Evolutionary conservation across 2,113 vertebrate species (phyloP), one percentile per base, ranked within the genome.

Genomic region (Sceloporus tristichus): DNA sequence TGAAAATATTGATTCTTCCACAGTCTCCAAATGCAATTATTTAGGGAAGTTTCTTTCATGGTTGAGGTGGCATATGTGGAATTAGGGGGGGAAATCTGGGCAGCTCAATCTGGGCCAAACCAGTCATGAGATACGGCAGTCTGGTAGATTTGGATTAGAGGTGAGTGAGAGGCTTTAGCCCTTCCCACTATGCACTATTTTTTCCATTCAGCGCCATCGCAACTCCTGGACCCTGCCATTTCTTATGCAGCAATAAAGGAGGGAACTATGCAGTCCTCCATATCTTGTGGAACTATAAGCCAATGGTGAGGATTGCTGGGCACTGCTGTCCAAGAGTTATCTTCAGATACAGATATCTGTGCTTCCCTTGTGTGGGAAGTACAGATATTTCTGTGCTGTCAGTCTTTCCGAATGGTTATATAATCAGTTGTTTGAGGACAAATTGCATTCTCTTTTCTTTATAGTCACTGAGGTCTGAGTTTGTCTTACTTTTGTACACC

Each of bases 1-100:
- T 73, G 38, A 87, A 87, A 48, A 82, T 75, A 66, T 62, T 81
- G 40, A 73, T 87, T 62, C 56, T 77, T 65, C 14, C 71, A 42
- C 77, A 48, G 19, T 18, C 78, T 81, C 68, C 62, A 78, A 76
- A 11, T 40, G 42, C 54, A 82, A 6, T 42, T 66, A 82, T 38
- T 75, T 82, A 21, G 66, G n/a, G 79, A 66, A 19, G 14, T 66
- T 75, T 48, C 18, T 73, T n/a, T 54, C n/a, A 16, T 34, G 68
- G 42, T 74, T 74, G 53, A 11, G 9, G 11, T 62, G 59, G 13
- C 59, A 14, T 62, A 16, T 62, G 59, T 14, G 59, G 59, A 62
- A 85, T 54, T 59, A 53, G 34, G 53, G 9, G 71, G 38, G 16
- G 23, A 8, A 54, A 56, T n/a, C 13, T 34, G 5, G 8, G 19